phyloP scores from a whole-genome alignment of 2,888 invertebrate species.

The Hypomecis atomaria region DNA sequence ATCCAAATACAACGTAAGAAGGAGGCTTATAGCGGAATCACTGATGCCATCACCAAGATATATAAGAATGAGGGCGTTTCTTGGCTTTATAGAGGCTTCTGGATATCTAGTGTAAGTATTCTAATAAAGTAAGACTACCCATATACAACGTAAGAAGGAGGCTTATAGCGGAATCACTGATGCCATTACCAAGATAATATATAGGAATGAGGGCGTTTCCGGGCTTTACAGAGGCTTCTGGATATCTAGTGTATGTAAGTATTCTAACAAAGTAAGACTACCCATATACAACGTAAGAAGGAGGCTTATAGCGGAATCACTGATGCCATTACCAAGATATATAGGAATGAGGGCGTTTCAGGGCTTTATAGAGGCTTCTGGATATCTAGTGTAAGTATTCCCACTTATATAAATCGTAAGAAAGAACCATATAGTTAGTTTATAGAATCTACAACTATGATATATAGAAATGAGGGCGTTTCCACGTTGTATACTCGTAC shows the following conservation, averaged over 20 bases:
- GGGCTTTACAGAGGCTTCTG: conserved; percentile 98
- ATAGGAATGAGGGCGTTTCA: conserved; percentile 91
- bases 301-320: conserved; percentile 93
- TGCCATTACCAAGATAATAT: conserved; percentile 95
- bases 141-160: conserved; percentile 92
- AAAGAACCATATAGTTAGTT: too few relatives aligned
- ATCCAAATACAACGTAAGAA: too few relatives aligned
- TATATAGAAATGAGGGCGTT: too few relatives aligned
- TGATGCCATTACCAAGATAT: conserved; percentile 95
- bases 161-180: conserved; percentile 95
- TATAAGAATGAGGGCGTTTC: too few relatives aligned
- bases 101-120: conserved; percentile 88
- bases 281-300: conserved; percentile 92
- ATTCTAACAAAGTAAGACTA: too few relatives aligned
- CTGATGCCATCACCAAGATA: too few relatives aligned
- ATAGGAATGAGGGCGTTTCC: conserved; percentile 91
- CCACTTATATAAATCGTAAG: not conserved
- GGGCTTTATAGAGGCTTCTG: conserved; percentile 98
- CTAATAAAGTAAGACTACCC: conserved; percentile 57
- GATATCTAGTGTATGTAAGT: conserved; percentile 93
- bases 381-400: conserved; percentile 91
- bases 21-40: too few relatives aligned
- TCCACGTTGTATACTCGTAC: too few relatives aligned
- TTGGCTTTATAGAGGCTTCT: conserved; percentile 97
- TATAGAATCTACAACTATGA: too few relatives aligned